Evolutionary conservation across 2,797 vertebrate genomes (phyloP).

Genomic region (Pseudochirops corinnae): DNA sequence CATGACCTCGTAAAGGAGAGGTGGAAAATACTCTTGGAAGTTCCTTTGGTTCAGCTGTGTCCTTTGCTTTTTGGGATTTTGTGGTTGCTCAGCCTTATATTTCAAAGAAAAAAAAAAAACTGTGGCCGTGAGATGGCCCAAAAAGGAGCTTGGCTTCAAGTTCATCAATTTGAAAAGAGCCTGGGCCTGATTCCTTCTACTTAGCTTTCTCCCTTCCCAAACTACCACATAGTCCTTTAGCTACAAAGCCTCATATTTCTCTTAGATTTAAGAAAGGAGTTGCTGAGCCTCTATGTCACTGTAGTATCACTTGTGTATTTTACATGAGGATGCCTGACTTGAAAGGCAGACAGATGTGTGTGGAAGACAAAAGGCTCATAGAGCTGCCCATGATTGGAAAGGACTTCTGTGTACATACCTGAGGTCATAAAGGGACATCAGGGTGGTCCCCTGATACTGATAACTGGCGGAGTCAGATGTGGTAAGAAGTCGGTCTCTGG

Average conservation of each 20-base stretch:
- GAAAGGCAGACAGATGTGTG: background rate
- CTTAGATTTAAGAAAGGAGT: background rate
- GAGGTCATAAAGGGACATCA: background rate
- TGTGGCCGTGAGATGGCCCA: background rate
- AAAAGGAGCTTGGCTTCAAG: background rate
- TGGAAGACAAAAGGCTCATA: background rate
- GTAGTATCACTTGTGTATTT: background rate
- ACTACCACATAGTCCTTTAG: constrained; percentile 13
- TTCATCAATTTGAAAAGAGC: background rate
- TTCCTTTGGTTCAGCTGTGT: constrained; percentile 1
- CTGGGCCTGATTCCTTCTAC: background rate
- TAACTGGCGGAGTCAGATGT: background rate
- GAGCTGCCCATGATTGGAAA: background rate
- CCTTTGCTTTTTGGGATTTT: constrained; percentile 45
- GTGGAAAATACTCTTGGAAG: constrained; percentile 23
- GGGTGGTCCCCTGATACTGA: background rate
- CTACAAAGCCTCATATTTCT: background rate
- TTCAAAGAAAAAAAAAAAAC: constrained; percentile 26
- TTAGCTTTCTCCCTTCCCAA: constrained; percentile 33
- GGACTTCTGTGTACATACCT: background rate
- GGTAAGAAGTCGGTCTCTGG: background rate
- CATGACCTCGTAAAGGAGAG: constrained; percentile 68
- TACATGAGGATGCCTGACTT: background rate
- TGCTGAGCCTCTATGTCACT: background rate
- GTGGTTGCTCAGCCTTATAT: constrained; percentile 44